Evolutionary conservation across 2,797 vertebrate species (phyloP).

Genomic region (Capromys pilorides): DNA sequence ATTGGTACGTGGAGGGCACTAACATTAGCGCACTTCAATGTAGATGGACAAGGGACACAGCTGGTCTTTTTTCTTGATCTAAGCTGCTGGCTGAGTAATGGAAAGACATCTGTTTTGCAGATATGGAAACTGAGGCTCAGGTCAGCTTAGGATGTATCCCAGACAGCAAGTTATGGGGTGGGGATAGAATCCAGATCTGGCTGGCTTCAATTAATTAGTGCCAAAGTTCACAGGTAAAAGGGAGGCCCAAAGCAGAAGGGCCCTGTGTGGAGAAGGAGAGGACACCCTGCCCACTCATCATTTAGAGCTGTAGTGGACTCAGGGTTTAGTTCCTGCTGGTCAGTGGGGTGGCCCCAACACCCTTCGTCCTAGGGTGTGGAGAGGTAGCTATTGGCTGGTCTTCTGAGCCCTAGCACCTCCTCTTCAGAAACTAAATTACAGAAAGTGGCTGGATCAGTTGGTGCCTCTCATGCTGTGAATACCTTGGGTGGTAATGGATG

Average conservation of each 20-base stretch:
- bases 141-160: neutral
- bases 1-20: rapidly evolving
- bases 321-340: no score
- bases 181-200: neutral
- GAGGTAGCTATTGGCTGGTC: neutral
- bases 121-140: neutral
- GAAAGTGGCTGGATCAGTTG: conserved; percentile 94
- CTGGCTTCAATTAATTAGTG: neutral
- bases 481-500: conserved; percentile 87
- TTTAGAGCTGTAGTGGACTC: neutral
- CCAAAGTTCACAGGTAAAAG: neutral
- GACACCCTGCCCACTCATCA: no score
- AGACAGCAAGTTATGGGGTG: neutral
- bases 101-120: neutral
- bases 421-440: conserved; percentile 95
- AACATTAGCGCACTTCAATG: neutral
- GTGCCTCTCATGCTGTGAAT: conserved; percentile 92
- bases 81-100: neutral
- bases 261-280: no score
- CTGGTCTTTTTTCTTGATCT: neutral
- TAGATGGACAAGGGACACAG: no score
- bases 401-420: conserved; percentile 79
- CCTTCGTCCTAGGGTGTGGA: neutral
- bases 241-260: neutral
- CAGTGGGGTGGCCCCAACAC: no score